Percentiles rank a stretch among this genome's conserved stretches.
phyloP scores from a whole-genome alignment of 1,140 invertebrate genomes.

The Araneus ventricosus region DNA sequence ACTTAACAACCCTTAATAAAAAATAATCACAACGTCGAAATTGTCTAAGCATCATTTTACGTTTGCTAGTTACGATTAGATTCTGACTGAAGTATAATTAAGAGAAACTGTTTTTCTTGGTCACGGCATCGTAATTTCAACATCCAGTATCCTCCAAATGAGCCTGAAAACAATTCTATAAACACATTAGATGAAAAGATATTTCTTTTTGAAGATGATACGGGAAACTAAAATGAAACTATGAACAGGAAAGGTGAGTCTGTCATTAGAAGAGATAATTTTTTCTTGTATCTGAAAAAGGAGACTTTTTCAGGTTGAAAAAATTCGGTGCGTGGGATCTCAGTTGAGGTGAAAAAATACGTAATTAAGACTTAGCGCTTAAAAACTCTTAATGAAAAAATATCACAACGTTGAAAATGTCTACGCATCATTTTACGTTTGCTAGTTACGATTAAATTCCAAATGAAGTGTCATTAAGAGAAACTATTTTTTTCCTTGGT shows the following conservation, averaged over 20 bases:
- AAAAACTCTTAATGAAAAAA: slow-evolving; percentile 10
- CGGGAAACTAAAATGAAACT: background rate
- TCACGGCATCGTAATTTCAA: too few species aligned
- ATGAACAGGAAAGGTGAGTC: background rate
- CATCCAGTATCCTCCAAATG: too few species aligned
- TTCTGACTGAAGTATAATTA: too few species aligned
- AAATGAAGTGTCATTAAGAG: slow-evolving; percentile 59
- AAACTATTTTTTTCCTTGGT: background rate
- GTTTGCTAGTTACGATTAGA: too few species aligned
- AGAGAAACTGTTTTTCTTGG: too few species aligned
- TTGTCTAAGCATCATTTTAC: too few species aligned
- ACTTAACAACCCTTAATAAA: too few species aligned
- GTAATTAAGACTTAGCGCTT: background rate
- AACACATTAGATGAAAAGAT: background rate
- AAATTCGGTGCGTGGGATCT: background rate
- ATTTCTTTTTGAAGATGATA: background rate
- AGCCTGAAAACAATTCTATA: background rate
- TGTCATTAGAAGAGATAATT: slow-evolving; percentile 11
- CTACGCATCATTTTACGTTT: slow-evolving; percentile 62
- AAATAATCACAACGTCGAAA: too few species aligned
- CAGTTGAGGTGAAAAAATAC: slow-evolving; percentile 10
- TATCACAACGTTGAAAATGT: slow-evolving; percentile 38
- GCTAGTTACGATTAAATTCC: slow-evolving; percentile 62
- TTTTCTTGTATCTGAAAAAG: background rate
- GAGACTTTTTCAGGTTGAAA: background rate